Base-by-base conservation (phyloP, 2,888 invertebrate genomes). In the Tetragonisca angustula region DNA sequence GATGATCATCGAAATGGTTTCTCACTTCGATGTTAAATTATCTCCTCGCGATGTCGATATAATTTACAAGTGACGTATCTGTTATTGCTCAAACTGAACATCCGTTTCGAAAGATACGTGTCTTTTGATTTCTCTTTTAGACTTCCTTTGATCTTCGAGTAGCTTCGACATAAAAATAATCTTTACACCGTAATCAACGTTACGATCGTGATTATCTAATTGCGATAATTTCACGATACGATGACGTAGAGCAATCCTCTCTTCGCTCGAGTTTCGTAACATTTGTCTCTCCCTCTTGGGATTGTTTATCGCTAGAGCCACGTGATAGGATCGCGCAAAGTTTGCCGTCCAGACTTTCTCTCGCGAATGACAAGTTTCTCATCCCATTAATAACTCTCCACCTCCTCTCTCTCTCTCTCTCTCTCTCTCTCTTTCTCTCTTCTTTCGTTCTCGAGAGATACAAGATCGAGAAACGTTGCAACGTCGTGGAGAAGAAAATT, bases 401-500 rank as follows among this genome's bases (percentile, higher is more conserved):
- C 24, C 17, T 1, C 4, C 11, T 27, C 27, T 24, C 3, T 17
- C 59, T 52, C 59, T 27, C 27, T 27, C 27, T 27, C 27, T 27
- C 27, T 61, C 62, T 62, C 13, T 13, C 64, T 64, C 64, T 36
- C 64, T 21, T 2, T 9, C 36, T 17, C 5, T 69, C 52, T 50
- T 52, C 49, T n/a, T 54, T 59, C 27, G 36, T 9, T 32, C 54
- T n/a, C 43, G 43, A 43, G 43, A 43, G 43, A 11, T 43, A 43
- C 9, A 21, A n/a, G 17, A 19, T 71, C 11, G 36, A 49, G 64
- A 49, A 69, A 61, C 67, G 43, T 83, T 64, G 56, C 67, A 79
- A 64, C 59, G 64, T 43, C 9, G 11, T 9, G 32, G 73, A 77
- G 72, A 56, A 32, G 74, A 81, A 84, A 87, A 83, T 88, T 83